Percentiles rank a stretch among this genome's conserved stretches.
Conservation (phyloP, 2,113 vertebrate genomes). For the Pollachius pollachius region DNA sequence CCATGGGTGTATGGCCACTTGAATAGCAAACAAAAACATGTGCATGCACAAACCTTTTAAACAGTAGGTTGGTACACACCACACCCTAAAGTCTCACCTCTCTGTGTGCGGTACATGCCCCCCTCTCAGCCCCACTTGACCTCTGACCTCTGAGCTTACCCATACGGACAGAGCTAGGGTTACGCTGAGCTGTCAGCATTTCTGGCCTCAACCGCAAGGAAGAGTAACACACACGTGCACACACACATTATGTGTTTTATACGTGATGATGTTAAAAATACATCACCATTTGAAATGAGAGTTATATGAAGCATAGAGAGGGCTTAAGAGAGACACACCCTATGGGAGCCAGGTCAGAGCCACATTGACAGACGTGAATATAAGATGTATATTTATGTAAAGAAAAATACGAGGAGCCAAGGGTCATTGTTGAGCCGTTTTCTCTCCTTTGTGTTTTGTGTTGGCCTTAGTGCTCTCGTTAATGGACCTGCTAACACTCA, state of each 20-base stretch:
- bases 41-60: neutral
- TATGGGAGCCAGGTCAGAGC: neutral
- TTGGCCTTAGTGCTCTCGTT: slow-evolving; percentile 29
- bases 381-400: neutral
- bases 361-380: neutral
- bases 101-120: slow-evolving; percentile 53
- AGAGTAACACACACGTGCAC: slow-evolving; percentile 16
- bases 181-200: slow-evolving; percentile 55
- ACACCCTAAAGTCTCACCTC: slow-evolving; percentile 28
- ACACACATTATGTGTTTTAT: no score
- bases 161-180: slow-evolving; percentile 44
- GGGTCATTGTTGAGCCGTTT: neutral
- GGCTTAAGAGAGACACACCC: no score
- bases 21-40: neutral
- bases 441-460: neutral
- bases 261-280: neutral
- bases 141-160: slow-evolving; percentile 41
- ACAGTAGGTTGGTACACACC: neutral
- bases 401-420: neutral
- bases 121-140: slow-evolving; percentile 38
- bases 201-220: slow-evolving; percentile 35
- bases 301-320: neutral
- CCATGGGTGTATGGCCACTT: slow-evolving; percentile 10
- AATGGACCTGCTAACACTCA: slow-evolving; percentile 69
- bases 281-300: neutral